Percentiles rank a stretch among this genome's conserved stretches.
phyloP scores from a whole-genome alignment of 2,888 invertebrate genomes.

The Hetaerina titia region DNA sequence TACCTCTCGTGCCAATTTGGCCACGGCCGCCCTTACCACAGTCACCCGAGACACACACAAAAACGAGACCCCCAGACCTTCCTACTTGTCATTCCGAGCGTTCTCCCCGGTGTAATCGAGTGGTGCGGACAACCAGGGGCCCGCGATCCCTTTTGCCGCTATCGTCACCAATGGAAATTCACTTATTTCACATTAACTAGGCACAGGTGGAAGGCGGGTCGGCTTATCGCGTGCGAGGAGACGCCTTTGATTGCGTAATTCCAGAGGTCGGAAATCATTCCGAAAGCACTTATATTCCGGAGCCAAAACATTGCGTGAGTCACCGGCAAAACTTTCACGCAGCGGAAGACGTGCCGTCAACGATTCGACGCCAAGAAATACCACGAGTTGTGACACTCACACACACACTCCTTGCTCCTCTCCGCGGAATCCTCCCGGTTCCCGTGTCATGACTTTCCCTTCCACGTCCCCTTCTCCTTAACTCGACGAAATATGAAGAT shows the following conservation, averaged over 20 bases:
- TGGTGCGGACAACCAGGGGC: not conserved
- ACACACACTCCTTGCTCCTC: not conserved
- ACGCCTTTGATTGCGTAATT: not conserved
- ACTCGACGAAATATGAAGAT: constrained; percentile 30
- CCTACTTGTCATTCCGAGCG: not conserved
- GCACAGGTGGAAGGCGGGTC: too few relatives aligned
- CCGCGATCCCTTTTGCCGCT: too few relatives aligned
- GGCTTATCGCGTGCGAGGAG: too few relatives aligned
- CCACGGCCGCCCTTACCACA: not conserved
- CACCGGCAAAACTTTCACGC: not conserved
- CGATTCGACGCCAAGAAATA: not conserved
- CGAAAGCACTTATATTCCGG: not conserved
- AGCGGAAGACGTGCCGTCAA: not conserved
- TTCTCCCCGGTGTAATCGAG: not conserved
- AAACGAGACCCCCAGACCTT: not conserved
- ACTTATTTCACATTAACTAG: too few relatives aligned
- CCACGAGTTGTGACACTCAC: not conserved
- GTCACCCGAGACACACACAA: not conserved
- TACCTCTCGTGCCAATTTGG: not conserved
- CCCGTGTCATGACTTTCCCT: not conserved
- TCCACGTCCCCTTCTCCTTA: constrained; percentile 8
- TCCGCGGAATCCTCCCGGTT: too few relatives aligned
- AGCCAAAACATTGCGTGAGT: constrained; percentile 31
- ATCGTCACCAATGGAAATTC: too few relatives aligned
- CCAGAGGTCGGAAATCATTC: not conserved